A percentile compares a stretch with the other conserved stretches of the same genome.
Evolutionary conservation across 2,888 invertebrate genomes (phyloP).

Genomic region (Laspeyria flexula): DNA sequence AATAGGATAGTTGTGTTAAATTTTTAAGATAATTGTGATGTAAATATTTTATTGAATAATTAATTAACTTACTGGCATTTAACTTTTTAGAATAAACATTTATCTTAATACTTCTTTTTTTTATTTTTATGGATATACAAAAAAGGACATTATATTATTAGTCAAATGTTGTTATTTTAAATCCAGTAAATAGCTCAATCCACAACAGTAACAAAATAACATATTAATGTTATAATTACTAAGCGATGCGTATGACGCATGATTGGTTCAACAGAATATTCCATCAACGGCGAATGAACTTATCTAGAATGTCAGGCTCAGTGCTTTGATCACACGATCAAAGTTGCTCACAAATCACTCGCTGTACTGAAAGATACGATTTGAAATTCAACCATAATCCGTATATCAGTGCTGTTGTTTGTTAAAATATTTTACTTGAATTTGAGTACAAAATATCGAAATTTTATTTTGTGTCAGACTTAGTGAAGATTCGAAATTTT

Average conservation of each 20-base stretch:
- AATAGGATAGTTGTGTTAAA: too few species aligned
- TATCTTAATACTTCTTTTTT: too few species aligned
- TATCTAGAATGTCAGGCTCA: slow-evolving; percentile 1
- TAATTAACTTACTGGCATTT: too few species aligned
- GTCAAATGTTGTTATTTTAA: too few species aligned
- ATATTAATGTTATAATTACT: neutral
- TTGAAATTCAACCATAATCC: neutral
- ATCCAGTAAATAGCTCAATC: neutral
- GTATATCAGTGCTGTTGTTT: neutral
- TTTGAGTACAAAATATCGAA: neutral
- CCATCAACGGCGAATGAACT: neutral
- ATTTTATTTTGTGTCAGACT: too few species aligned
- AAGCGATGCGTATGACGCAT: neutral
- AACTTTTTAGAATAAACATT: too few species aligned
- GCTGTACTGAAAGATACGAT: neutral
- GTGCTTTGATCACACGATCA: slow-evolving; percentile 2
- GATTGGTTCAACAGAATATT: neutral
- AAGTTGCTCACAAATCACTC: neutral
- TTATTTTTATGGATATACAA: too few species aligned
- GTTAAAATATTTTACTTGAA: neutral
- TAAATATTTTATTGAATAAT: too few species aligned
- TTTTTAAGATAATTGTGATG: too few species aligned
- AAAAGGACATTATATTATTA: too few species aligned
- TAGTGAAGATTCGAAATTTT: too few species aligned
- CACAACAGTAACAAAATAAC: neutral